Percentiles rank a stretch among this genome's conserved stretches.
Conservation (phyloP, 2,113 vertebrate species). For the Embiotoca jacksoni region DNA sequence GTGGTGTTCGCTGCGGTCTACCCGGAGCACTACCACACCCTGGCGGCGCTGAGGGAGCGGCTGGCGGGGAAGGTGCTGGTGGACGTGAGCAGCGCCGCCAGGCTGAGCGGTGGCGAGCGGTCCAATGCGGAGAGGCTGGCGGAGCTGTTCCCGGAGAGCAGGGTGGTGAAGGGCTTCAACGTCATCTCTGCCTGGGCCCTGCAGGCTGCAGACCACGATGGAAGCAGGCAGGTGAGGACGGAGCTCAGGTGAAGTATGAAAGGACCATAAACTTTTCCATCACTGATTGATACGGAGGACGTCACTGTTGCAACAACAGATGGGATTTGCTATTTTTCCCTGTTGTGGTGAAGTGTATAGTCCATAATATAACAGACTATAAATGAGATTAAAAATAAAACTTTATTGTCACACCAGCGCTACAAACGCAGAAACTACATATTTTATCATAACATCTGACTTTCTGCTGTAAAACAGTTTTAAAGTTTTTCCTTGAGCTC, state of each 20-base stretch:
- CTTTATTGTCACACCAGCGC: no score
- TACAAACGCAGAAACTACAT: no score
- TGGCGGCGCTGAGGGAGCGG: constrained; percentile 81
- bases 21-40: constrained; percentile 89
- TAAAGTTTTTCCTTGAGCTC: no score
- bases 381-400: no score
- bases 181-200: constrained; percentile 91
- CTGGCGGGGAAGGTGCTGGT: constrained; percentile 89
- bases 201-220: constrained; percentile 88
- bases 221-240: constrained; percentile 90
- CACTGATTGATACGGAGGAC: neutral
- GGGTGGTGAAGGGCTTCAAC: constrained; percentile 92
- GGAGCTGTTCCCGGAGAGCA: constrained; percentile 87
- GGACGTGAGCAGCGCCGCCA: constrained; percentile 89
- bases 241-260: neutral
- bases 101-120: constrained; percentile 66
- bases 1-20: constrained; percentile 89
- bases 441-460: no score
- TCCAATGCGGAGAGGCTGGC: constrained; percentile 91
- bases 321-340: no score
- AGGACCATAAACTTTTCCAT: neutral
- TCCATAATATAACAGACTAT: no score
- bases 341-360: no score
- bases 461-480: no score
- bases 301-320: no score